Evolutionary conservation across 92 coral and sea anemone species (phyloP), one percentile per base, ranked within the genome.

Genomic region (Palythoa grandiflora): DNA sequence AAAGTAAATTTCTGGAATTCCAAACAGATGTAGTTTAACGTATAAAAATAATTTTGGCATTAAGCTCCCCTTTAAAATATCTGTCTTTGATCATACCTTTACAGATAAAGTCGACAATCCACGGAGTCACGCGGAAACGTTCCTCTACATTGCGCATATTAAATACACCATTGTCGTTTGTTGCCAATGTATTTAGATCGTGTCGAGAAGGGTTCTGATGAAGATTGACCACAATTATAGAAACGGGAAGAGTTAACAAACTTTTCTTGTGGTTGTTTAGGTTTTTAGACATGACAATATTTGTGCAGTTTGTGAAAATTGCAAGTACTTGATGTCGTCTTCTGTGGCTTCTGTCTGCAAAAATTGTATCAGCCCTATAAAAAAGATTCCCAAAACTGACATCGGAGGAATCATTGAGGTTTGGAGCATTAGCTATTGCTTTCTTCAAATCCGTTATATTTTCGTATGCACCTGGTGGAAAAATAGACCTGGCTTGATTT

Each of bases 31-130:
- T 28, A 28, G 28, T 28, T 28, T 28, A 28, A 28, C 28, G 28
- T 28, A 28, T 28, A 28, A 28, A 28, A 28, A 28, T 28, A 28
- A 28, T 28, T 28, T 28, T 28, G 28, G 28, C 28, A 0, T 28
- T 28, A 28, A 28, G 28, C 28, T 28, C 28, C 28, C 28, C 28
- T 28, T 28, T 28, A 28, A 28, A 28, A 28, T 28, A 28, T 28
- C 28, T 28, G 28, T 28, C 28, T 28, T 28, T 28, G 28, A 0
- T 28, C 28, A 28, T 79, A 61, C 84, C 73, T 79, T 61, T 3
- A 61, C 84, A 79, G 1, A 79, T 79, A 14, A 60, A 39, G 55
- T 79, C 73, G 13, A 79, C 73, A 11, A 79, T 60, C 84, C 84
- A 79, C 6, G 72, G 84, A 1, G 1, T 60, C 71, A 7, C n/a